Evolutionary conservation across 1,140 invertebrate species (phyloP).

Genomic region (Brachionus rubens): DNA sequence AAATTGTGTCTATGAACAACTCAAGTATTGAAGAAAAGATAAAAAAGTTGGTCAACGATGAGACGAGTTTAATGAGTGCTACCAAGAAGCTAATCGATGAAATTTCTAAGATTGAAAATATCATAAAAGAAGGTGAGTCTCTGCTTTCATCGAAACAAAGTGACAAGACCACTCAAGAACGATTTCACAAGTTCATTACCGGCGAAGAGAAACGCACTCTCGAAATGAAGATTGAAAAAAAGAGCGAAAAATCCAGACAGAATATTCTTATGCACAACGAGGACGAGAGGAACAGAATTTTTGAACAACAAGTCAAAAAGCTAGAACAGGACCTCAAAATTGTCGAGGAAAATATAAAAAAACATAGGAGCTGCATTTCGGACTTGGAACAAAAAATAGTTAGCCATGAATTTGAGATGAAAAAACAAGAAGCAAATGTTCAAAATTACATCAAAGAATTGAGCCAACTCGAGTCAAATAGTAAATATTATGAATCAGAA

Average conservation of each 20-base stretch:
- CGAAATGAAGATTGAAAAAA: slow-evolving; percentile 1
- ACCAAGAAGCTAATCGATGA: not conserved
- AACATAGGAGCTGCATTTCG: not conserved
- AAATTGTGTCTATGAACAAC: not conserved
- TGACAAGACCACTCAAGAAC: not conserved
- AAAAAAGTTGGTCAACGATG: not conserved
- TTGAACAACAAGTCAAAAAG: not conserved
- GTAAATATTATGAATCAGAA: not conserved
- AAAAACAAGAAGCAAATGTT: not conserved
- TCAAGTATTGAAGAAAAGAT: not conserved
- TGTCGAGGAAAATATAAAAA: not conserved
- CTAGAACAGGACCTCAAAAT: not conserved
- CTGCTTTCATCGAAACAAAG: not conserved
- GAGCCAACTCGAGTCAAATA: not conserved
- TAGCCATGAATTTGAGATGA: not conserved
- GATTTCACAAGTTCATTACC: slow-evolving; percentile 5
- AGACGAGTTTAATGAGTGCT: not conserved
- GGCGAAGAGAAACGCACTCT: not conserved
- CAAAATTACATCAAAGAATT: not conserved
- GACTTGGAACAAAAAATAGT: not conserved
- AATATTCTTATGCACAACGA: slow-evolving; percentile 12
- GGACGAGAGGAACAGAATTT: not conserved
- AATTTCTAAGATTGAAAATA: not conserved
- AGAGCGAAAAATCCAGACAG: not conserved
- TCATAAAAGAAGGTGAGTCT: slow-evolving; percentile 4